Percentiles rank a stretch among this genome's conserved stretches.
phyloP scores from a whole-genome alignment of 2,888 invertebrate species.

The Micoletzkya japonica region DNA sequence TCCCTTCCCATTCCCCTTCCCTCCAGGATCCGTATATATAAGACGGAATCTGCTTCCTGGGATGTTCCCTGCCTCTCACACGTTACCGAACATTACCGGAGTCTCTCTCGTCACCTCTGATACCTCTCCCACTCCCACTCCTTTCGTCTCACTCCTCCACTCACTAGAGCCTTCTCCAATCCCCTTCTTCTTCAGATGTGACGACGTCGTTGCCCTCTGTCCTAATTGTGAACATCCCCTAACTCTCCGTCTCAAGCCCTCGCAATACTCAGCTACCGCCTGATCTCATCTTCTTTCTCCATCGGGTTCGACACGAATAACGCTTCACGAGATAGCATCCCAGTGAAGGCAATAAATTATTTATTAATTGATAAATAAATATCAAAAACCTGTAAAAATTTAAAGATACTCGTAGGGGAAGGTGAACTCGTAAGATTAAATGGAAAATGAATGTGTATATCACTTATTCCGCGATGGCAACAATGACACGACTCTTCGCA shows the following conservation, averaged over 20 bases:
- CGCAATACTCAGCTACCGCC: background rate
- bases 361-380: background rate
- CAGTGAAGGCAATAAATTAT: no score
- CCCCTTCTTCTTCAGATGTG: slow-evolving; percentile 33
- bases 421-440: background rate
- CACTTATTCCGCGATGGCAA: background rate
- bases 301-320: slow-evolving; percentile 1
- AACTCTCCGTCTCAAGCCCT: slow-evolving; percentile 19
- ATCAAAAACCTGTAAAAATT: background rate
- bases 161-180: no score
- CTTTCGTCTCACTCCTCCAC: no score
- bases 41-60: no score
- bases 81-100: no score
- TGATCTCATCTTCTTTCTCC: slow-evolving; percentile 4
- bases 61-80: no score
- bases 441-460: no score
- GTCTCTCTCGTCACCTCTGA: no score
- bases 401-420: background rate
- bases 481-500: slow-evolving; percentile 34
- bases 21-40: no score
- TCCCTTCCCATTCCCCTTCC: no score
- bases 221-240: slow-evolving; percentile 42
- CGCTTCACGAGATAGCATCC: no score
- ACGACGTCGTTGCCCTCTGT: slow-evolving; percentile 43
- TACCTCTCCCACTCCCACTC: no score